These are phyloP conservation scores for Platysternon megacephalum DNA, from an alignment of 2,113 vertebrate genomes.

Conservation along the genomic window DNA sequence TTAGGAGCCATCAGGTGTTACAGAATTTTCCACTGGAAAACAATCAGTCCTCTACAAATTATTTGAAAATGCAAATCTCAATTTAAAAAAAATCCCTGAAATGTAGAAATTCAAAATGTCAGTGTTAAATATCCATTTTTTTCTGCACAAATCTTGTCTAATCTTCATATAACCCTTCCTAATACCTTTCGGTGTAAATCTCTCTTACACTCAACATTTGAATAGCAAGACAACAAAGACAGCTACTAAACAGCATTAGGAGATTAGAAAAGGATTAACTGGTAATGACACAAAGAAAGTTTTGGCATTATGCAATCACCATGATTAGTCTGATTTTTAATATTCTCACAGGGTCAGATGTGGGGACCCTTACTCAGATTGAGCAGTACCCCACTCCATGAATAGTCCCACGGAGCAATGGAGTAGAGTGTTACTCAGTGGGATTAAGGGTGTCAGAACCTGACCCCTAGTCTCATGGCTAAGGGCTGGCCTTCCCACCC, in stretches of 20 bases:
- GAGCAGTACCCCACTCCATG: not conserved
- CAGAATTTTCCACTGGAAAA: not conserved
- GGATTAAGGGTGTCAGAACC: not conserved
- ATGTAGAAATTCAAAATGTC: not conserved
- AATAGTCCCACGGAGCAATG: accelerated
- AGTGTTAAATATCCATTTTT: not conserved
- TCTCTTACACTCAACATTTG: conserved; percentile 39
- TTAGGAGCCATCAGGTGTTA: not conserved
- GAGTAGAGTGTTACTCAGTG: accelerated
- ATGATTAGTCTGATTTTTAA: not conserved
- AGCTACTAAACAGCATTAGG: conserved; percentile 49
- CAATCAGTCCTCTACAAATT: not conserved
- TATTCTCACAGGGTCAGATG: not conserved
- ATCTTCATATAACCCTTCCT: conserved; percentile 66
- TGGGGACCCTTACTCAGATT: not conserved
- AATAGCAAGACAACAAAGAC: conserved; percentile 61
- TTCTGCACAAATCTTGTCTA: conserved; percentile 41
- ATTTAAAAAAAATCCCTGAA: not conserved
- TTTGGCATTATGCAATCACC: not conserved
- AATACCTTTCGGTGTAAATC: conserved; percentile 64
- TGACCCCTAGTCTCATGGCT: accelerated
- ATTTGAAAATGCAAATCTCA: not conserved
- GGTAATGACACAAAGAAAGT: conserved; percentile 27
- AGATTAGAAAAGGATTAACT: conserved; percentile 61
- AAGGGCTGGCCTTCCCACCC: accelerated